Evolutionary conservation across 2,888 invertebrate species (phyloP), one percentile per base, ranked within the genome.

Genomic region (Deroplatys truncata): DNA sequence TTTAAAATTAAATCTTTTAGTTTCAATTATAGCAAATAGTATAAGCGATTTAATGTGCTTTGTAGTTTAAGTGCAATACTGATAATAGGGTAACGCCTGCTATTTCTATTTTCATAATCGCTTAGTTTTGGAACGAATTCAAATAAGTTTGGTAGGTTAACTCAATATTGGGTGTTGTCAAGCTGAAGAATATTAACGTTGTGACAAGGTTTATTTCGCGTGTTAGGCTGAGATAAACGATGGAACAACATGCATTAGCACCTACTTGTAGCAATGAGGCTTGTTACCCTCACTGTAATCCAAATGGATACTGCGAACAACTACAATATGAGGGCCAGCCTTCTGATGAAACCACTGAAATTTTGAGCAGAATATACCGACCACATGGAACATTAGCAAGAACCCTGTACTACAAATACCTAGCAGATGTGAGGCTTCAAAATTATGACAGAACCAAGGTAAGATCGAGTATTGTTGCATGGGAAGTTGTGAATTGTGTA

Each of bases 331-430:
- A 82, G 2, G 35, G 5, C 13, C 85, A 15, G 28, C 35, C n/a
- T 20, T 13, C 16, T 29, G 89, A 56, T 49, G 84, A 87, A 89
- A 87, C 72, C 31, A 72, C 31, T 28, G 90, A 90, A 29, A 85
- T 88, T 84, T 72, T 89, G n/a, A 86, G 56, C 4, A 88, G 88
- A 83, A 92, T 92, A 92, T 96, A 96, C 93, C 94, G 96, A 91
- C 96, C 97, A 86, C 94, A 96, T 92, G 96, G 97, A 91, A 95
- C 96, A 88, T 94, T 97, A 91, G 97, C 97, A 88, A 94, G 96
- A 92, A 95, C 96, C 86, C 93, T 97, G 88, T 96, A 96, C 94
- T 96, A 96, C 92, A 97, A 97, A 93, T 96, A 96, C 92, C 94
- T 95, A 91, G 96, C 96, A 92, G 97, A 97, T 93, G 95, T 96